Base-by-base conservation (phyloP, 1,140 invertebrate genomes). In the Papilio polyxenes region DNA sequence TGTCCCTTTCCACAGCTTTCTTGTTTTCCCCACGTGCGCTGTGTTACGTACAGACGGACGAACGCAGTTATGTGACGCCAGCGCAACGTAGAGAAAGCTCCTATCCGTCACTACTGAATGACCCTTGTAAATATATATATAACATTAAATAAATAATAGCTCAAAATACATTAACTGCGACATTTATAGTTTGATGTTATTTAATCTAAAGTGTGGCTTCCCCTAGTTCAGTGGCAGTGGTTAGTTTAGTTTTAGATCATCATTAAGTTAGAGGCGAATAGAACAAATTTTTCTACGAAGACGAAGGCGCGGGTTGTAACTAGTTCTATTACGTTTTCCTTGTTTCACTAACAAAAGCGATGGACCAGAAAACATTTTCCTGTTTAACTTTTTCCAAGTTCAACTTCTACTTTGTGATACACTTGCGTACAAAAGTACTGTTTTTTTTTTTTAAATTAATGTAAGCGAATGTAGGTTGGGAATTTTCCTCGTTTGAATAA, bases 1-100 rank as follows among this genome's bases (percentile, higher is more conserved):
- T 78, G 76, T 78, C 76, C 53, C 76, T 78, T 78, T 78, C 76
- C 53, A 40, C 53, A 31, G 51, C 76, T 76, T 76, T 76, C 75
- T 78, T 78, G 53, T 56, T 78, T 78, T 78, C 51, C 51, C n/a
- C 53, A 23, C 76, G 76, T 56, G 49, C 11, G n/a, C n/a, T 3
- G n/a, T 48, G 15, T 23, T 7, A 44, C 40, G 7, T 44, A 44
- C 51, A 10, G 10, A 49, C 11, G 23, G 75, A 76, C 48, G 48
- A 48, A 76, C 44, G 75, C 75, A 76, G n/a, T 76, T 51, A 76
- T 48, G 75, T 76, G 75, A 51, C 75, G 75, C 44, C 75, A 20
- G 75, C 7, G 62, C 62, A 48, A 11, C 15, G 31, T 2, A 13
- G 72, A 44, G 75, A 76, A 76, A 76, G 75, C 51, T n/a, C 15